A percentile compares a stretch with the other conserved stretches of the same genome.
Conservation (phyloP, 2,797 vertebrate species). For the Pithecia hirsuta region DNA sequence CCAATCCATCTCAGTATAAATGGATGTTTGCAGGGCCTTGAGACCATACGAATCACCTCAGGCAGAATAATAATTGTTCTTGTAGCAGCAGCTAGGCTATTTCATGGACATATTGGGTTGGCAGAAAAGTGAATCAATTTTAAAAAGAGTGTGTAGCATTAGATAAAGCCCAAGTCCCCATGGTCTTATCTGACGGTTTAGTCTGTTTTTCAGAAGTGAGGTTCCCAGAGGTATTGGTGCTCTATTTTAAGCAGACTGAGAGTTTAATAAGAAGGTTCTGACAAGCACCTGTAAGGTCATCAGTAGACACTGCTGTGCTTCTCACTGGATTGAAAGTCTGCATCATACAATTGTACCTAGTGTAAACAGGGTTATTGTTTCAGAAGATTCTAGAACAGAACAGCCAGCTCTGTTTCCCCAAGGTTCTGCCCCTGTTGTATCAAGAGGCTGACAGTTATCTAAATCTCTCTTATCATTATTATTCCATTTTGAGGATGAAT, state of each 20-base stretch:
- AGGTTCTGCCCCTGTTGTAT: background rate
- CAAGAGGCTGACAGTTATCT: background rate
- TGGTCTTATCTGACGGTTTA: constrained; percentile 83
- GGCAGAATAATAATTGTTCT: constrained; percentile 83
- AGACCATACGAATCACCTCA: constrained; percentile 81
- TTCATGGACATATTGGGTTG: constrained; percentile 81
- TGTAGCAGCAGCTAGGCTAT: constrained; percentile 81
- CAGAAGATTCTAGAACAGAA: background rate
- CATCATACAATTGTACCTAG: background rate
- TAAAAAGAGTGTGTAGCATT: constrained; percentile 80
- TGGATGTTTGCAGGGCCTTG: constrained; percentile 72
- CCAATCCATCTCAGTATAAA: constrained; percentile 74
- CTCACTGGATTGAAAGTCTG: constrained; percentile 57
- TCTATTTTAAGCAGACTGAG: constrained; percentile 81
- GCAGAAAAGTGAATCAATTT: constrained; percentile 86
- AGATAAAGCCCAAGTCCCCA: constrained; percentile 81
- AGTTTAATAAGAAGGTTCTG: constrained; percentile 71
- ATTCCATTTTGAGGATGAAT: constrained; percentile 15
- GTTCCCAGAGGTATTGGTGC: constrained; percentile 67
- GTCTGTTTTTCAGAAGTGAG: constrained; percentile 79
- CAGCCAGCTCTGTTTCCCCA: background rate
- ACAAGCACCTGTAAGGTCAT: constrained; percentile 73
- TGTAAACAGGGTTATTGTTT: background rate
- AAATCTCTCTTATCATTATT: background rate
- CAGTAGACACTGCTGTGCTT: constrained; percentile 54